phyloP scores from a whole-genome alignment of 2,888 invertebrate genomes.

The Dynastes grantii region DNA sequence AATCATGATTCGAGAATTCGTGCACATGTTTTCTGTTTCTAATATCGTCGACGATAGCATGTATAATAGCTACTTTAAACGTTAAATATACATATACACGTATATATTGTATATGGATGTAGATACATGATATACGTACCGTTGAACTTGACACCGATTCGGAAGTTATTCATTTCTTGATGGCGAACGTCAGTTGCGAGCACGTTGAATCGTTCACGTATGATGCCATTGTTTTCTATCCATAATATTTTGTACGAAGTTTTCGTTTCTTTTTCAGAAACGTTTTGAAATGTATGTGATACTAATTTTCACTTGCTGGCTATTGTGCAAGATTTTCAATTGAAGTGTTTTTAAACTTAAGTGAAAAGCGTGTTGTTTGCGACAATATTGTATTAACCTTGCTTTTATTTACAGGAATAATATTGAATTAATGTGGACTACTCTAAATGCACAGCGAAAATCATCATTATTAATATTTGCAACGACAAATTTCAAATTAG shows the following conservation, averaged over 20 bases:
- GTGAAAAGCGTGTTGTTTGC: too few species aligned
- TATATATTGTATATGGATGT: slow-evolving; percentile 6
- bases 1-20: slow-evolving; percentile 12
- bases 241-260: too few species aligned
- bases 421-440: too few species aligned
- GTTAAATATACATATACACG: background rate
- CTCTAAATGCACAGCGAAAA: too few species aligned
- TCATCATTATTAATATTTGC: too few species aligned
- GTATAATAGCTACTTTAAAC: slow-evolving; percentile 2
- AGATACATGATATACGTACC: slow-evolving; percentile 10
- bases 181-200: slow-evolving; percentile 1
- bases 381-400: too few species aligned
- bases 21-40: slow-evolving; percentile 6
- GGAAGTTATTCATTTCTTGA: slow-evolving; percentile 22
- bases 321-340: too few species aligned
- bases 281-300: slow-evolving; percentile 5
- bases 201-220: slow-evolving; percentile 13
- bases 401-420: too few species aligned
- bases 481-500: too few species aligned
- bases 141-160: slow-evolving; percentile 23
- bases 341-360: too few species aligned
- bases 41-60: background rate
- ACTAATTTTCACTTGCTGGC: background rate
- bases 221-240: too few species aligned
- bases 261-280: background rate